phyloP scores from a whole-genome alignment of 1,140 invertebrate genomes.

The Pomacea maculata region DNA sequence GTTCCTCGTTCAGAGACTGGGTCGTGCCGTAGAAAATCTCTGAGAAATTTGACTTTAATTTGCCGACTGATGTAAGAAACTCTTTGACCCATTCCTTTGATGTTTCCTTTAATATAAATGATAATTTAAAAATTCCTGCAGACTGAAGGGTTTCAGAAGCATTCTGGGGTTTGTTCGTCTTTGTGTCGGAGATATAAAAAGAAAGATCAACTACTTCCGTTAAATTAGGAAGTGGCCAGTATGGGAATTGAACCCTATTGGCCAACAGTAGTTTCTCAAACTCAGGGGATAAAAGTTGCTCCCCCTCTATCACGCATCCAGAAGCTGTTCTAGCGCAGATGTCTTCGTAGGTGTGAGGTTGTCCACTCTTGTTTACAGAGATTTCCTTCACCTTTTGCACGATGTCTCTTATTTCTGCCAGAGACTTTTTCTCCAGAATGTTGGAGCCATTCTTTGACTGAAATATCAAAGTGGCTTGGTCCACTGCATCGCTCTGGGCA shows the following conservation, averaged over 20 bases:
- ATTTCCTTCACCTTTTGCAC: background rate
- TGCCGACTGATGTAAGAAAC: background rate
- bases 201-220: too few relatives aligned
- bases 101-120: background rate
- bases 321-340: background rate
- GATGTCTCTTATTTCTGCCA: background rate
- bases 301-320: background rate
- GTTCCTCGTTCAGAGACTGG: background rate
- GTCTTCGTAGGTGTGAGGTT: background rate
- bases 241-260: background rate
- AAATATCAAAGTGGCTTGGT: background rate
- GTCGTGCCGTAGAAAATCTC: slow-evolving; percentile 8
- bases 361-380: background rate
- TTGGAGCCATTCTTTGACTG: background rate
- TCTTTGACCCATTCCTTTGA: background rate
- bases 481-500: background rate
- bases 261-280: background rate
- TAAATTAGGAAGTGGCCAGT: background rate
- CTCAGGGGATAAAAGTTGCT: background rate
- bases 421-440: background rate
- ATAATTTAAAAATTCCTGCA: slow-evolving; percentile 1
- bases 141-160: too few relatives aligned
- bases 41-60: background rate
- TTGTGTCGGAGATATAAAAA: too few relatives aligned
- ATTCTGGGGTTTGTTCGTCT: too few relatives aligned